Base-by-base conservation (phyloP, 2,888 invertebrate species). In the Pristionchus maxplancki region DNA sequence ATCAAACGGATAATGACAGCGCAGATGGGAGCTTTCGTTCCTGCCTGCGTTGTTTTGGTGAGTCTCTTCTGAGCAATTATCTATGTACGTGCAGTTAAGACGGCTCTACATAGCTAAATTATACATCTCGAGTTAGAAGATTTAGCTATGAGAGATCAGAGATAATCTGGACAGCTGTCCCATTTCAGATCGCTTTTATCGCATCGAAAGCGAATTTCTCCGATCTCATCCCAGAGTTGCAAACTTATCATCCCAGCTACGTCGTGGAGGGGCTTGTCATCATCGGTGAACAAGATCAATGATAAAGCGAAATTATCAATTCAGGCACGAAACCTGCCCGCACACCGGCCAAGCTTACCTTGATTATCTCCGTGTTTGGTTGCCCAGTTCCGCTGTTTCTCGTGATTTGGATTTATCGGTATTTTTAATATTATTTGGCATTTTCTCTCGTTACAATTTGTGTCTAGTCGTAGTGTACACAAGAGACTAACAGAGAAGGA, bases 341-440 rank as follows among this genome's bases (percentile, higher is more conserved):
- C n/a, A 78, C 78, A 13, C 78, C 78, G 11, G 78, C 78, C 9
- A 78, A 78, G 17, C 24, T 78, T n/a, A 20, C 28, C 0, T 11
- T 78, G 11, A 44, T 78, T 0, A 15, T 40, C 6, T 28, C 28
- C 40, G 17, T 78, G 9, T n/a, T 78, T 40, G 40, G 40, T n/a
- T 78, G 44, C n/a, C 78, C 78, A 3, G 37, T 44, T 78, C 78
- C 78, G 4, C 78, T 78, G n/a, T 78, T 78, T 48, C n/a, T 48
- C 0, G 78, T 78, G 13, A 78, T 78, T 3, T 78, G 78, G 78
- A 48, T 78, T 13, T 78, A 78, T 28, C 44, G 78, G 78, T 40
- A 37, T 1, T 9, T 64, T 28, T 64, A 28, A 4, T 24, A 64
- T n/a, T n/a, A n/a, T n/a, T n/a, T n/a, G n/a, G 1, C 67, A 71